Conservation (phyloP, 2,888 invertebrate species). For the Marronus borbonicus region DNA sequence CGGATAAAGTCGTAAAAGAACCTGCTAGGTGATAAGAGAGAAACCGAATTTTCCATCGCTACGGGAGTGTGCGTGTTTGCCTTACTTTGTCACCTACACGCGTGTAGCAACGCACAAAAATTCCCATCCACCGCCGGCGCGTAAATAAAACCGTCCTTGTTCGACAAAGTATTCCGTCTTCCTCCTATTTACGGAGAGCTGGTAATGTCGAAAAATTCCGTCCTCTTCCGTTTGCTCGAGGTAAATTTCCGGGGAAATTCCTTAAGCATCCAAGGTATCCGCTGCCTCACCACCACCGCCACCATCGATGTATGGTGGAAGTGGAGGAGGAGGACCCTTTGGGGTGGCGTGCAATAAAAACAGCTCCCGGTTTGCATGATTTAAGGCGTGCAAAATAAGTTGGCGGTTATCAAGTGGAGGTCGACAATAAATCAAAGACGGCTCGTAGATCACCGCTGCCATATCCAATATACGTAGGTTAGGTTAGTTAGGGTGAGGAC, state of each 20-base stretch:
- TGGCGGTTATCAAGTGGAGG: conserved; percentile 32
- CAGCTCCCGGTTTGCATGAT: conserved; percentile 33
- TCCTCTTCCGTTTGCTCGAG: conserved; percentile 10
- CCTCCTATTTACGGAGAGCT: neutral
- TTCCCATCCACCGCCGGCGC: neutral
- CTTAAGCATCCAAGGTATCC: conserved; percentile 23
- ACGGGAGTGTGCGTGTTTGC: conserved; percentile 4
- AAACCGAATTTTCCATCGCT: conserved; percentile 27
- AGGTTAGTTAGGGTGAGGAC: neutral
- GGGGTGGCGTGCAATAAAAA: conserved; percentile 24
- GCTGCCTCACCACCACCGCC: neutral
- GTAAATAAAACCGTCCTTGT: conserved; percentile 11
- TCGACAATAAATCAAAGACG: conserved; percentile 28
- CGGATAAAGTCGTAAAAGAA: conserved; percentile 45
- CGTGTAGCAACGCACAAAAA: conserved; percentile 7
- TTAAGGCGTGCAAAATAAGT: conserved; percentile 34
- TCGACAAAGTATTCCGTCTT: conserved; percentile 18
- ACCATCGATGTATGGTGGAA: neutral
- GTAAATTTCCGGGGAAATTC: conserved; percentile 36
- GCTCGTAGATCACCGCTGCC: conserved; percentile 22
- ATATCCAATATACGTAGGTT: conserved; percentile 7
- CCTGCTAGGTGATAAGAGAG: conserved; percentile 35
- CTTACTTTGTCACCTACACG: conserved; percentile 32
- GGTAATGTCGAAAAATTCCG: conserved; percentile 16
- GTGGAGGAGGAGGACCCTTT: neutral